These are phyloP conservation scores for Passerculus sandwichensis DNA, from an alignment of 2,797 vertebrate genomes.

Conservation along the genomic window DNA sequence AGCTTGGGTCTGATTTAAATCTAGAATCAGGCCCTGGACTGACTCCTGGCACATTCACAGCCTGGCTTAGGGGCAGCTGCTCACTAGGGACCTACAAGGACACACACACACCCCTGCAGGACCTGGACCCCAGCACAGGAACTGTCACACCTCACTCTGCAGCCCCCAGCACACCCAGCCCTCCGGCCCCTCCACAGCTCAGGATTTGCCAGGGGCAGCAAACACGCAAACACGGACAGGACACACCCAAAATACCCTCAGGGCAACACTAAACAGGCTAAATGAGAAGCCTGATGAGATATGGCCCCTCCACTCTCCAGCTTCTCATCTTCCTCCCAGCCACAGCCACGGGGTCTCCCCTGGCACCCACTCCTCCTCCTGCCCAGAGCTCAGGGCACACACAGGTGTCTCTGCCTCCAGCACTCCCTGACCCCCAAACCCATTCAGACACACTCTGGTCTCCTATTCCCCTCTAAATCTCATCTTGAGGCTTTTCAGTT, in stretches of 20 bases:
- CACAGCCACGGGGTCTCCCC: neutral
- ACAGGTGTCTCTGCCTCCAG: neutral
- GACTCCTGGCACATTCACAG: neutral
- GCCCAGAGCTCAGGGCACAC: neutral
- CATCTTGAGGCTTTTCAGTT: neutral
- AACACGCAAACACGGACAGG: neutral
- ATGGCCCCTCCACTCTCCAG: fast-evolving
- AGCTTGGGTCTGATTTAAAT: neutral
- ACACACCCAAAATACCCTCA: neutral
- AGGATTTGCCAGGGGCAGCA: neutral
- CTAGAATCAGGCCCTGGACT: neutral
- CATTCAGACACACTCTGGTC: neutral
- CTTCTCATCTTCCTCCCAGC: neutral
- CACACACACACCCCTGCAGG: neutral
- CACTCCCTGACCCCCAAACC: neutral
- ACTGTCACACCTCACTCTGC: neutral
- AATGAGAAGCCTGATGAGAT: neutral
- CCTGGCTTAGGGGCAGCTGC: neutral
- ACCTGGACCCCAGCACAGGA: neutral
- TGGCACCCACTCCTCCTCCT: neutral
- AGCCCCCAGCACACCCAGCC: neutral
- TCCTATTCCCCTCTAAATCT: neutral
- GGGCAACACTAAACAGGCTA: neutral
- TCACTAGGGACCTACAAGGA: fast-evolving
- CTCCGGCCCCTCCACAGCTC: neutral